Conservation (phyloP, 2,113 vertebrate species). For the Aythya baeri region DNA sequence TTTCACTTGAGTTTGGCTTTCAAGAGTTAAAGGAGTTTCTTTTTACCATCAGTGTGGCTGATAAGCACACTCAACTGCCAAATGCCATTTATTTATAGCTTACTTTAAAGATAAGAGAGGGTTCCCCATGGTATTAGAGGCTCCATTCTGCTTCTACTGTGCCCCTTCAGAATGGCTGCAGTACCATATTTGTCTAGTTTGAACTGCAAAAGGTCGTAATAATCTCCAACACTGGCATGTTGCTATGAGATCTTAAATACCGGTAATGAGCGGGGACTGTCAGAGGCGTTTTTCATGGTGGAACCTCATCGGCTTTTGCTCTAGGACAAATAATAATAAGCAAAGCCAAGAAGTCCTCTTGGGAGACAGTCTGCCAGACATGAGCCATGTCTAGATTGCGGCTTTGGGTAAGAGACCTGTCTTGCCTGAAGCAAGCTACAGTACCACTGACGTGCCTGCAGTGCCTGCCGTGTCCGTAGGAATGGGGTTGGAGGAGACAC, state of each 20-base stretch:
- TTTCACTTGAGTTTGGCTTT: not conserved
- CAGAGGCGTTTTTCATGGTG: not conserved
- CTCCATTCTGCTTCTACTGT: not conserved
- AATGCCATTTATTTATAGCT: not conserved
- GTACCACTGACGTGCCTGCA: fast-evolving
- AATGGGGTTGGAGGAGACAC: not conserved
- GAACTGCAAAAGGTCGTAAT: not conserved
- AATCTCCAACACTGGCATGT: not conserved
- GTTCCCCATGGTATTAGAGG: not conserved
- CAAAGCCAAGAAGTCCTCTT: not conserved
- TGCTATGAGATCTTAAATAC: not conserved
- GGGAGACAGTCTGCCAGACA: not conserved
- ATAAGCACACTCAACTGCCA: not conserved
- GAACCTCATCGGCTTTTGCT: not conserved
- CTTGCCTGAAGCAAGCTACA: not conserved
- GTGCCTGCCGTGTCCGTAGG: fast-evolving
- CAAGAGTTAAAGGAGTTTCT: not conserved
- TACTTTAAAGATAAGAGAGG: not conserved
- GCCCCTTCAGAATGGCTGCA: not conserved
- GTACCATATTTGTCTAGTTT: not conserved
- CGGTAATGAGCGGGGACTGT: not conserved
- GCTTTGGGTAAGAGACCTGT: not conserved
- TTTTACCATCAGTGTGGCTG: not conserved
- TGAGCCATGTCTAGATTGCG: not conserved
- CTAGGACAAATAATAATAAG: not conserved